Evolutionary conservation across 2,797 vertebrate species (phyloP).

Genomic region (Varecia variegata): DNA sequence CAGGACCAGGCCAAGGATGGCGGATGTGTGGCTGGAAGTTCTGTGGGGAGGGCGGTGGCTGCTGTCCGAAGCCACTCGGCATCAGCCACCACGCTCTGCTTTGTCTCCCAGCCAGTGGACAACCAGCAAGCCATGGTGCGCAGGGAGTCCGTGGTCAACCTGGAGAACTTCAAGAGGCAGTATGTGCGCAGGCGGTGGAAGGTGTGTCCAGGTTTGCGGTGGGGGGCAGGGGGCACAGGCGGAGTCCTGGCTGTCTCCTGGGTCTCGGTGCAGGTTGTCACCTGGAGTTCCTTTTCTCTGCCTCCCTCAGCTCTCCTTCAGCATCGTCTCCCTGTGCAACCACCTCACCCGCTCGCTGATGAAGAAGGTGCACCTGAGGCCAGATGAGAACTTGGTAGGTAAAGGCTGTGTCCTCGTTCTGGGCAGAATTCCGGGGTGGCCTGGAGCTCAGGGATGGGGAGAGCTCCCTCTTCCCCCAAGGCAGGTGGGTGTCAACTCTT

Average conservation of each 20-base stretch:
- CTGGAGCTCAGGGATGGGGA: neutral
- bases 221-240: rapidly evolving
- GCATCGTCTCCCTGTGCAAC: conserved; percentile 95
- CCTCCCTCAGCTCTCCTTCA: conserved; percentile 90
- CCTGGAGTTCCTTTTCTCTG: neutral
- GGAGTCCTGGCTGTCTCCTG: neutral
- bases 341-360: conserved; percentile 91
- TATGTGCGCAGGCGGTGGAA: conserved; percentile 95
- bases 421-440: neutral
- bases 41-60: neutral
- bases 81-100: conserved; percentile 52
- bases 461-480: neutral
- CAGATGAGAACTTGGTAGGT: conserved; percentile 85
- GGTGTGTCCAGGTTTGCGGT: conserved; percentile 81
- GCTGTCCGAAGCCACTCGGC: neutral
- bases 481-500: neutral
- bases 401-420: neutral
- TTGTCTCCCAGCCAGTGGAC: conserved; percentile 91
- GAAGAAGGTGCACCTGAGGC: conserved; percentile 86
- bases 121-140: conserved; percentile 92
- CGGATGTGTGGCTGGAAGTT: rapidly evolving
- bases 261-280: neutral
- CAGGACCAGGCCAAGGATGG: neutral
- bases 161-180: conserved; percentile 96
- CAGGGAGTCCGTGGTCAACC: conserved; percentile 93